Evolutionary conservation across 2,888 invertebrate species (phyloP).

Genomic region (Drosophila merina): DNA sequence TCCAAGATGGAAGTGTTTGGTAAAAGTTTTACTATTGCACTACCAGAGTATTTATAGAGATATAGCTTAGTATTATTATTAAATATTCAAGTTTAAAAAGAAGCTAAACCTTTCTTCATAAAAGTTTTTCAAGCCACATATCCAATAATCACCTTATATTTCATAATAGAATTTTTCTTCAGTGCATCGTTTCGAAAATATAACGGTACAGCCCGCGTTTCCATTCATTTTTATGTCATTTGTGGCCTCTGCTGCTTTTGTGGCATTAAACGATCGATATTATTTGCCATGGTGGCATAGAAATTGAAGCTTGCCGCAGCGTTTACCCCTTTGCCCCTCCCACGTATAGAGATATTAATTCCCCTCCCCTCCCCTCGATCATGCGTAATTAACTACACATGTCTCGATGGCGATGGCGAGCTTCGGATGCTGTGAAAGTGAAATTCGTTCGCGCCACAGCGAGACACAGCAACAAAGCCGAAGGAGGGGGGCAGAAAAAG

Average conservation of each 20-base stretch:
- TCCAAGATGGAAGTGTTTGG: slow-evolving; percentile 40
- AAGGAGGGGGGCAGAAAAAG: slow-evolving; percentile 36
- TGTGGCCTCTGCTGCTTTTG: slow-evolving; percentile 37
- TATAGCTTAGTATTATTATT: too few species aligned
- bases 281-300: slow-evolving; percentile 76
- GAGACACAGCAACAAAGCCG: slow-evolving; percentile 60
- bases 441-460: slow-evolving; percentile 71
- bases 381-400: slow-evolving; percentile 76
- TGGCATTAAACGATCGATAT: slow-evolving; percentile 72
- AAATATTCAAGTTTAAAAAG: too few species aligned
- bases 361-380: slow-evolving; percentile 24
- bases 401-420: slow-evolving; percentile 49
- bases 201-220: slow-evolving; percentile 58
- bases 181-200: slow-evolving; percentile 59
- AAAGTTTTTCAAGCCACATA: background rate
- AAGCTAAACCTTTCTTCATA: too few species aligned
- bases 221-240: slow-evolving; percentile 51
- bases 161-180: slow-evolving; percentile 14
- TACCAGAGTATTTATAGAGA: too few species aligned
- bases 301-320: slow-evolving; percentile 54
- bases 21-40: slow-evolving; percentile 71
- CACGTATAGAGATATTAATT: background rate
- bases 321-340: background rate
- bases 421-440: slow-evolving; percentile 80
- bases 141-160: background rate